A percentile compares a stretch with the other conserved stretches of the same genome.
Evolutionary conservation across 2,888 invertebrate genomes (phyloP).

Genomic region (Drosophila ezoana): DNA sequence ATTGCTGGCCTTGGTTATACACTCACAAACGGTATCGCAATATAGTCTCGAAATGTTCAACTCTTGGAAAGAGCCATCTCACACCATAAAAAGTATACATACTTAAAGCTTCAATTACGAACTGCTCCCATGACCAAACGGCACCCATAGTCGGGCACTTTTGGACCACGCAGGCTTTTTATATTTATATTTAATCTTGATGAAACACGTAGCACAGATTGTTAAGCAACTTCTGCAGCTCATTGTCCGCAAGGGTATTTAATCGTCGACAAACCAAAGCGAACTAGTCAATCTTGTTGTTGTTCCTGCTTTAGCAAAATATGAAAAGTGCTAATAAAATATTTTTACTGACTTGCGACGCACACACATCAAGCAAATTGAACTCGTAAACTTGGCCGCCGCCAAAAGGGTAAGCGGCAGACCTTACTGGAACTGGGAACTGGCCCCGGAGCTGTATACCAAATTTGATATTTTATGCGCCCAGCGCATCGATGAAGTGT

Average conservation of each 20-base stretch:
- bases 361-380: conserved; percentile 50
- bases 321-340: conserved; percentile 71
- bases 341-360: conserved; percentile 44
- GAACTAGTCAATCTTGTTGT: not conserved
- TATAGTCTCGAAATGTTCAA: not conserved
- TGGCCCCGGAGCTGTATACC: conserved; percentile 14
- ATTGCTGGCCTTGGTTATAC: conserved; percentile 7
- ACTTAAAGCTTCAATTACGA: no score
- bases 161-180: no score
- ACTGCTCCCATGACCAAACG: no score
- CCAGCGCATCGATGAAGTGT: conserved; percentile 73
- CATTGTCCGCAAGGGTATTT: not conserved
- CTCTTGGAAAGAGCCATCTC: not conserved
- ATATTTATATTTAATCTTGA: no score
- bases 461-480: conserved; percentile 68
- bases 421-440: not conserved
- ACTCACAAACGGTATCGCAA: not conserved
- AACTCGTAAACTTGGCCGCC: conserved; percentile 53
- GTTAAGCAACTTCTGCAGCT: no score
- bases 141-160: no score
- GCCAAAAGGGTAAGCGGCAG: conserved; percentile 24
- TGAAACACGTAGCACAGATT: no score
- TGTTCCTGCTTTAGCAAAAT: conserved; percentile 46
- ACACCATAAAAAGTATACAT: not conserved
- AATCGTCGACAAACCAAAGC: not conserved